Evolutionary conservation across 2,888 invertebrate species (phyloP).

Genomic region (Conistra vaccinii): DNA sequence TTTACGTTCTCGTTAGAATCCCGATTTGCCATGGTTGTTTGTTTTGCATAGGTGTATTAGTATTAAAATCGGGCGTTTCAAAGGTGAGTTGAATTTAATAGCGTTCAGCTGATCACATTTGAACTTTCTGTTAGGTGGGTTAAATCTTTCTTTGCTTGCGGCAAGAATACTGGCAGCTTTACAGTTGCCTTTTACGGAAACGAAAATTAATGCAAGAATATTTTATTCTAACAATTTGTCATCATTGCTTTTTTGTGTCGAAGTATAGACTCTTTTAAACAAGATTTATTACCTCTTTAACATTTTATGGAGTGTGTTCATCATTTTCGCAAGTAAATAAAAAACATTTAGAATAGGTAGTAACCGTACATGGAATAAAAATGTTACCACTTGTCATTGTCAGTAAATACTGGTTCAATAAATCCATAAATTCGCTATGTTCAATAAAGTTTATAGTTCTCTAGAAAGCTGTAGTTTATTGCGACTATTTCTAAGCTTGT

Average conservation of each 20-base stretch:
- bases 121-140: background rate
- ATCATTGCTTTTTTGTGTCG: background rate
- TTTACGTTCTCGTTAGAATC: constrained; percentile 52
- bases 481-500: constrained; percentile 55
- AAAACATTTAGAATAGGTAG: background rate
- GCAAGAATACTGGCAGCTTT: background rate
- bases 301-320: constrained; percentile 3
- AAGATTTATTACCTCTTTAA: constrained; percentile 39
- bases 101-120: background rate
- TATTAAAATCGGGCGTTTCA: constrained; percentile 23
- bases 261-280: background rate
- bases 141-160: constrained; percentile 9
- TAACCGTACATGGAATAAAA: constrained; percentile 16
- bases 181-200: background rate
- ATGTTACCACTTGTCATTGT: constrained; percentile 30
- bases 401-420: constrained; percentile 50
- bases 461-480: constrained; percentile 55
- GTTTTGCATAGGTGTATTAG: constrained; percentile 17
- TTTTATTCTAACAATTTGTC: constrained; percentile 41
- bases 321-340: constrained; percentile 18
- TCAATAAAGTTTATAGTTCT: constrained; percentile 48
- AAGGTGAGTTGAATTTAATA: constrained; percentile 20
- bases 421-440: constrained; percentile 42
- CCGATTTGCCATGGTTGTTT: constrained; percentile 40
- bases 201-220: background rate